Evolutionary conservation across 1,140 invertebrate species (phyloP).

Genomic region (Lasioglossum albipes): DNA sequence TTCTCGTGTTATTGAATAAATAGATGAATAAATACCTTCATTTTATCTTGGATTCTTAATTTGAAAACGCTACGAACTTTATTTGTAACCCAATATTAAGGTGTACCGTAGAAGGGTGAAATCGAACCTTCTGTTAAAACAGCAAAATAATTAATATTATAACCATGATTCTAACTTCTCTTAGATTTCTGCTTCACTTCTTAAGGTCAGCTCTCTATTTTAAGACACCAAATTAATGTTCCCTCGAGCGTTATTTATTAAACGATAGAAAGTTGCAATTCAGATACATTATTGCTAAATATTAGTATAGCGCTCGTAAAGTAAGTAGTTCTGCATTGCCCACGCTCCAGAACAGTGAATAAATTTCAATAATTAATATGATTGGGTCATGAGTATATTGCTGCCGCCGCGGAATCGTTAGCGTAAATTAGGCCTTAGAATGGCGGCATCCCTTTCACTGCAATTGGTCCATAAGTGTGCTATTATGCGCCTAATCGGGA

Average conservation of each 20-base stretch:
- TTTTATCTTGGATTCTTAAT: too few relatives aligned
- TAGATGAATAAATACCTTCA: too few relatives aligned
- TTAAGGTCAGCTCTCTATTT: not conserved
- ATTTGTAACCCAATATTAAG: too few relatives aligned
- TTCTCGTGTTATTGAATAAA: too few relatives aligned
- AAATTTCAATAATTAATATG: not conserved
- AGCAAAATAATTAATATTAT: not conserved
- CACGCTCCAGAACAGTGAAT: not conserved
- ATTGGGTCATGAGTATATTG: not conserved
- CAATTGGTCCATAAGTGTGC: not conserved
- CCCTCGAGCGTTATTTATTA: too few relatives aligned
- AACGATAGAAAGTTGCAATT: not conserved
- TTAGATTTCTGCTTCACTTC: too few relatives aligned
- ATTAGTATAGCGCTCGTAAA: not conserved
- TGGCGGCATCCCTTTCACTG: not conserved
- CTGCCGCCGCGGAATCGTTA: conserved; percentile 1
- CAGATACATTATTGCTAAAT: not conserved
- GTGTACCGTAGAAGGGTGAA: too few relatives aligned
- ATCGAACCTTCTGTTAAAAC: too few relatives aligned
- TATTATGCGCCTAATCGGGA: not conserved
- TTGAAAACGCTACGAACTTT: too few relatives aligned
- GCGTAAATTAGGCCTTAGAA: not conserved
- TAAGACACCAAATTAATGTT: not conserved
- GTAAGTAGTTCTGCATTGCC: not conserved
- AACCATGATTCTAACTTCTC: too few relatives aligned